Percentiles rank a stretch among this genome's conserved stretches.
Evolutionary conservation across 2,113 vertebrate species (phyloP).

Genomic region (Cynoglossus semilaevis): DNA sequence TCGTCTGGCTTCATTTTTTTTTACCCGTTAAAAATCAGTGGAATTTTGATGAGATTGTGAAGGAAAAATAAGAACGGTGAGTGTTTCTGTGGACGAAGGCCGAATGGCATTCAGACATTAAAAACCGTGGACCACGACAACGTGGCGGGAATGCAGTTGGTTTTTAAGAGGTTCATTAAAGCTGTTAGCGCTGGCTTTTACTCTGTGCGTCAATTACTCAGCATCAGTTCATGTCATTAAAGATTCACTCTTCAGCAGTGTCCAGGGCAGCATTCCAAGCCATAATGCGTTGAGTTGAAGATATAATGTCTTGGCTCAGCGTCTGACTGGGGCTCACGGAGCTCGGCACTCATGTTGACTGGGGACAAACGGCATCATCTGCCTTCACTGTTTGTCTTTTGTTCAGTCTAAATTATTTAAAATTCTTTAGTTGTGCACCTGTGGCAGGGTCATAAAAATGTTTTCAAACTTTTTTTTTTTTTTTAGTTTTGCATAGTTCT

Average conservation of each 20-base stretch:
- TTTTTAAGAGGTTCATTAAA: conserved; percentile 17
- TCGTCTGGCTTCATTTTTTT: background rate
- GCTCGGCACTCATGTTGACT: background rate
- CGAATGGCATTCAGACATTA: conserved; percentile 4
- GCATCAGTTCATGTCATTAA: background rate
- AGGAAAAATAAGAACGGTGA: conserved; percentile 2
- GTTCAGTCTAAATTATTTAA: conserved; percentile 1
- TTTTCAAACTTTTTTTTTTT: conserved; percentile 2
- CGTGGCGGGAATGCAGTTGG: background rate
- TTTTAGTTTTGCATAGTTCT: conserved; percentile 8
- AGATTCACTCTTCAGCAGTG: background rate
- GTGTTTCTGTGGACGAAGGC: conserved; percentile 4
- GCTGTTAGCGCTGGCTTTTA: background rate
- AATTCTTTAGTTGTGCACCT: conserved; percentile 13
- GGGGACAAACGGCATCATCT: background rate
- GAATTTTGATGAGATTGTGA: background rate
- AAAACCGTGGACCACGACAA: background rate
- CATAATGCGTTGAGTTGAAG: background rate
- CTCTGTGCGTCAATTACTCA: conserved; percentile 1
- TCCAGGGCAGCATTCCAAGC: background rate
- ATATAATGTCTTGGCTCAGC: background rate
- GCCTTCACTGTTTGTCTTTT: conserved; percentile 6
- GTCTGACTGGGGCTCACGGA: background rate
- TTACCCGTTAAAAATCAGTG: background rate
- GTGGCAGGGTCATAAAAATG: conserved; percentile 2